Evolutionary conservation across 2,113 vertebrate species (phyloP).

Genomic region (Edolisoma coerulescens): DNA sequence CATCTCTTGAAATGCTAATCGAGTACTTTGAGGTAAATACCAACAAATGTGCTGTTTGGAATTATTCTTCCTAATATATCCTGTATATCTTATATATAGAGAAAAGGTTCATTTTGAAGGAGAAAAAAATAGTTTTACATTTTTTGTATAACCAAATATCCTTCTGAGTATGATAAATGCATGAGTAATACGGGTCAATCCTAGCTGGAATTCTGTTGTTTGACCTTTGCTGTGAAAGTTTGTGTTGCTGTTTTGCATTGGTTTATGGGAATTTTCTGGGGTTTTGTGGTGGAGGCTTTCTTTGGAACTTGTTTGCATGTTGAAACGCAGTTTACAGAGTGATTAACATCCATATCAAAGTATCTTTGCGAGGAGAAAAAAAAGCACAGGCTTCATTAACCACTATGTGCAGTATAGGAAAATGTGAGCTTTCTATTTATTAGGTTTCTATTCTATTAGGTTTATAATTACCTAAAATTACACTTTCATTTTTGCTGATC

Average conservation of each 20-base stretch:
- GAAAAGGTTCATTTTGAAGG: not conserved
- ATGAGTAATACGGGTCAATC: not conserved
- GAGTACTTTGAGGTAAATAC: not conserved
- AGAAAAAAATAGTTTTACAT: not conserved
- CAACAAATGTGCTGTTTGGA: not conserved
- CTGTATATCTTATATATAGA: not conserved
- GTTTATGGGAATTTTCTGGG: not conserved
- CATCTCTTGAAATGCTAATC: not conserved
- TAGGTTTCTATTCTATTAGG: too few relatives aligned
- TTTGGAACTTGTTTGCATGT: not conserved
- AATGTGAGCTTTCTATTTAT: not conserved
- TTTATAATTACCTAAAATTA: slow-evolving; percentile 39
- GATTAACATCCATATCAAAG: slow-evolving; percentile 13
- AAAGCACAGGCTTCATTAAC: not conserved
- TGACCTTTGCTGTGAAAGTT: not conserved
- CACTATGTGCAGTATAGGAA: not conserved
- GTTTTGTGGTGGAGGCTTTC: not conserved
- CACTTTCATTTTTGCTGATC: not conserved
- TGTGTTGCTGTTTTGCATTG: not conserved
- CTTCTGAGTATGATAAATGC: not conserved
- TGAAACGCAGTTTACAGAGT: not conserved
- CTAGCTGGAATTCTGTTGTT: not conserved
- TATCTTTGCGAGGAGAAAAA: not conserved
- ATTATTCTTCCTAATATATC: not conserved
- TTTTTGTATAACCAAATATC: not conserved